phyloP scores from a whole-genome alignment of 1,140 invertebrate genomes.

The Drosophila punjabiensis region DNA sequence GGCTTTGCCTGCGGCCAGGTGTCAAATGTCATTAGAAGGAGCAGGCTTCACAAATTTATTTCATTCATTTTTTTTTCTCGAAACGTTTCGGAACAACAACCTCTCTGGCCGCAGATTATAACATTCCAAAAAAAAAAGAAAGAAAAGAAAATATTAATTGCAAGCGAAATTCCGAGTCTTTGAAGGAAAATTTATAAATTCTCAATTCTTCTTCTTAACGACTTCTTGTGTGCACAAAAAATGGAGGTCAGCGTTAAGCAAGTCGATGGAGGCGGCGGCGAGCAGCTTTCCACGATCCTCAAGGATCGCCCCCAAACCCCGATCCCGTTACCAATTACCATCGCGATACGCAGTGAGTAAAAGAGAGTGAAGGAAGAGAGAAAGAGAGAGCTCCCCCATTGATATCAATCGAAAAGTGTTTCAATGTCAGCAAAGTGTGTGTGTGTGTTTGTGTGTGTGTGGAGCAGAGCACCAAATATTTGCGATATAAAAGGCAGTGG shows the following conservation, averaged over 20 bases:
- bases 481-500: slow-evolving; percentile 25
- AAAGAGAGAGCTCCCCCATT: too few relatives aligned
- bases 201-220: slow-evolving; percentile 16
- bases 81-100: slow-evolving; percentile 59
- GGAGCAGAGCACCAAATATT: slow-evolving; percentile 17
- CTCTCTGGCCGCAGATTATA: slow-evolving; percentile 8
- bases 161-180: slow-evolving; percentile 55
- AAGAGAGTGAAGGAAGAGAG: too few relatives aligned
- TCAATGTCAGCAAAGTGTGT: slow-evolving; percentile 66
- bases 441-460: not conserved
- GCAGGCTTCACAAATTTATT: slow-evolving; percentile 22
- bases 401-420: slow-evolving; percentile 52
- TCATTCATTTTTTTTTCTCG: slow-evolving; percentile 36
- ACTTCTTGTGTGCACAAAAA: slow-evolving; percentile 4
- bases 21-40: slow-evolving; percentile 38
- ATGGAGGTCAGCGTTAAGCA: slow-evolving; percentile 12
- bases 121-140: slow-evolving; percentile 10
- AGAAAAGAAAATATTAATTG: slow-evolving; percentile 11
- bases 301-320: not conserved
- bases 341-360: slow-evolving; percentile 46
- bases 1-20: slow-evolving; percentile 1
- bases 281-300: not conserved
- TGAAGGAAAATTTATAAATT: slow-evolving; percentile 37
- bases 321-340: not conserved
- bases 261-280: not conserved